Percentiles rank a stretch among this genome's conserved stretches.
These are phyloP conservation scores for Sebastes steindachneri DNA, from an alignment of 2,797 vertebrate genomes.

Conservation along the genomic window DNA sequence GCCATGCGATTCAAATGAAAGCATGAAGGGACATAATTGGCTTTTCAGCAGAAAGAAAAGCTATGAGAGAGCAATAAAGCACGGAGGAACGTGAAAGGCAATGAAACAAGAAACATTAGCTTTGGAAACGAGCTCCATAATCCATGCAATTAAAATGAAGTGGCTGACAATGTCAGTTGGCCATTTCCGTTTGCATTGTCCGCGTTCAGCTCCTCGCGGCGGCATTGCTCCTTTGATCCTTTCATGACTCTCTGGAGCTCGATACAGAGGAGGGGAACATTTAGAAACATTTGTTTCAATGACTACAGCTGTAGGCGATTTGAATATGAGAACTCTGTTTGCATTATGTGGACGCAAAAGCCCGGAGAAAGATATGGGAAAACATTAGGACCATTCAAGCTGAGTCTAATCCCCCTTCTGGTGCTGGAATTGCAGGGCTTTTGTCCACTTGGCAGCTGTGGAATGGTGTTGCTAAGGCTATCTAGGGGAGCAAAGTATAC, in stretches of 20 bases:
- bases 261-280: conserved; percentile 24
- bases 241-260: conserved; percentile 46
- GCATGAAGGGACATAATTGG: conserved; percentile 58
- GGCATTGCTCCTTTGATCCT: conserved; percentile 55
- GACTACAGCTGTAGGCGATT: conserved; percentile 25
- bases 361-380: not conserved
- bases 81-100: conserved; percentile 51
- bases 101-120: conserved; percentile 76
- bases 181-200: conserved; percentile 33
- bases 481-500: conserved; percentile 13
- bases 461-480: conserved; percentile 22
- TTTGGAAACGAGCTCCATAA: conserved; percentile 72
- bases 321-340: conserved; percentile 42
- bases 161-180: conserved; percentile 62
- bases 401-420: conserved; percentile 3
- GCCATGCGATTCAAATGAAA: conserved; percentile 48
- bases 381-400: conserved; percentile 12
- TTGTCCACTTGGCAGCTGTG: conserved; percentile 39
- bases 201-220: conserved; percentile 23
- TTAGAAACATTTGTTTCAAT: conserved; percentile 32
- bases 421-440: conserved; percentile 2
- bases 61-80: conserved; percentile 59
- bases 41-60: conserved; percentile 63
- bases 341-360: conserved; percentile 24
- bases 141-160: conserved; percentile 75